Conservation (phyloP, 2,888 invertebrate species). For the Oligia fasciuncula region DNA sequence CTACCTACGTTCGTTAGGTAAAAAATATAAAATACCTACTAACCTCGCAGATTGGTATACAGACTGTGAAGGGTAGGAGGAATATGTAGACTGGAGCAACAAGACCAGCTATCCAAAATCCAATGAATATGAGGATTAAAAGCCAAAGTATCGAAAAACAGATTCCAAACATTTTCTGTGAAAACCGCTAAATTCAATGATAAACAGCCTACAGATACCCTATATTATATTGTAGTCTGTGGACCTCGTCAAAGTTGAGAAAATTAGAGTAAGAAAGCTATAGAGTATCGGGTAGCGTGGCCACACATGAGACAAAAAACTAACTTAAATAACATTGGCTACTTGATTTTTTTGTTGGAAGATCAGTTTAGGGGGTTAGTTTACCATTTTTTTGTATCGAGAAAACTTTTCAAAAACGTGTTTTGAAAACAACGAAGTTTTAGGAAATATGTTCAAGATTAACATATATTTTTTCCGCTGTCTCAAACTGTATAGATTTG, state of each 20-base stretch:
- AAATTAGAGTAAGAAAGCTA: neutral
- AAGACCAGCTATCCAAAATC: neutral
- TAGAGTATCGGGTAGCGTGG: too few relatives aligned
- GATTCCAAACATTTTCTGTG: neutral
- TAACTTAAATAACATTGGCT: too few relatives aligned
- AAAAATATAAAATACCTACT: conserved; percentile 1
- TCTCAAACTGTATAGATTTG: too few relatives aligned
- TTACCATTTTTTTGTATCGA: too few relatives aligned
- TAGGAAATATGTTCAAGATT: too few relatives aligned
- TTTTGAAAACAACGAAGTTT: too few relatives aligned
- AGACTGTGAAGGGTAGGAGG: neutral
- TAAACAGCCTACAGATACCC: neutral
- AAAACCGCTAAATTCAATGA: neutral
- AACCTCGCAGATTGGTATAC: conserved; percentile 9
- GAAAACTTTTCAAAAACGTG: too few relatives aligned
- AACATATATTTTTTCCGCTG: too few relatives aligned
- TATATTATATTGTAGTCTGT: too few relatives aligned
- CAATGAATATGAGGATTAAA: neutral
- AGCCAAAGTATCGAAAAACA: conserved; percentile 3
- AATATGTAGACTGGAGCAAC: neutral
- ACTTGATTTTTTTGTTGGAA: too few relatives aligned
- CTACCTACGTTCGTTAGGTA: neutral
- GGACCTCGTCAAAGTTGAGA: neutral
- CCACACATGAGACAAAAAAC: too few relatives aligned
- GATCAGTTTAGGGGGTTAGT: too few relatives aligned